A percentile compares a stretch with the other conserved stretches of the same genome.
These are phyloP conservation scores for Eupithecia centaureata DNA, from an alignment of 2,888 invertebrate genomes.

Conservation along the genomic window DNA sequence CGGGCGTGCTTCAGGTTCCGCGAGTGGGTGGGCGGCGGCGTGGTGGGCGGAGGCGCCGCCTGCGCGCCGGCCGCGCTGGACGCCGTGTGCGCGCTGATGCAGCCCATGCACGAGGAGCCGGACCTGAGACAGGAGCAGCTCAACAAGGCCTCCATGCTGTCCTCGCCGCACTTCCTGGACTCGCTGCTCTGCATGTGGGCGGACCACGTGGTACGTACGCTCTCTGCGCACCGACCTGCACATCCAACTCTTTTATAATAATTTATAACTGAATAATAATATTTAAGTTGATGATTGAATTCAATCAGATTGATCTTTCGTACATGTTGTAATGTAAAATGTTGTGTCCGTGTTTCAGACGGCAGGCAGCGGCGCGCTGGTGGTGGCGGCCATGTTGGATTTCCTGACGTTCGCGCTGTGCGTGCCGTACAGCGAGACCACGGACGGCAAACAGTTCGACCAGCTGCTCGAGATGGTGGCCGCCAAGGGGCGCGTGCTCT, in stretches of 20 bases:
- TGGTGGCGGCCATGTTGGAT: slow-evolving; percentile 99
- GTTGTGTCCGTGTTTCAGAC: slow-evolving; percentile 80
- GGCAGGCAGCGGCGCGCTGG: slow-evolving; percentile 96
- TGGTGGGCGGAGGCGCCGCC: slow-evolving; percentile 93
- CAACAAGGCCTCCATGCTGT: slow-evolving; percentile 97
- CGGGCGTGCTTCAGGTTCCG: slow-evolving; percentile 87
- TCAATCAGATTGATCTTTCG: no score
- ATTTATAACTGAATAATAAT: no score
- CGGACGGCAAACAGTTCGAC: slow-evolving; percentile 98
- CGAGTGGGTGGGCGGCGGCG: slow-evolving; percentile 96
- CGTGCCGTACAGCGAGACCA: slow-evolving; percentile 99
- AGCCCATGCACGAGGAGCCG: slow-evolving; percentile 98
- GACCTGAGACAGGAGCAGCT: slow-evolving; percentile 98
- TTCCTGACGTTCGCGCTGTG: slow-evolving; percentile 98
- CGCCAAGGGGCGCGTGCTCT: slow-evolving; percentile 93
- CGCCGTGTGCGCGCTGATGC: slow-evolving; percentile 98
- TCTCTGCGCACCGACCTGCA: neutral
- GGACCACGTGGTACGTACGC: slow-evolving; percentile 89
- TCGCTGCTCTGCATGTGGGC: slow-evolving; percentile 97
- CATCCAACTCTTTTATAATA: no score
- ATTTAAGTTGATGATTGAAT: no score
- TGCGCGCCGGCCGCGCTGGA: slow-evolving; percentile 98
- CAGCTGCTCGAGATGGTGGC: slow-evolving; percentile 97
- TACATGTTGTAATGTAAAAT: no score
- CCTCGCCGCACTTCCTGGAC: slow-evolving; percentile 95